phyloP scores from a whole-genome alignment of 2,888 invertebrate genomes.

The Drosophila suboccidentalis region DNA sequence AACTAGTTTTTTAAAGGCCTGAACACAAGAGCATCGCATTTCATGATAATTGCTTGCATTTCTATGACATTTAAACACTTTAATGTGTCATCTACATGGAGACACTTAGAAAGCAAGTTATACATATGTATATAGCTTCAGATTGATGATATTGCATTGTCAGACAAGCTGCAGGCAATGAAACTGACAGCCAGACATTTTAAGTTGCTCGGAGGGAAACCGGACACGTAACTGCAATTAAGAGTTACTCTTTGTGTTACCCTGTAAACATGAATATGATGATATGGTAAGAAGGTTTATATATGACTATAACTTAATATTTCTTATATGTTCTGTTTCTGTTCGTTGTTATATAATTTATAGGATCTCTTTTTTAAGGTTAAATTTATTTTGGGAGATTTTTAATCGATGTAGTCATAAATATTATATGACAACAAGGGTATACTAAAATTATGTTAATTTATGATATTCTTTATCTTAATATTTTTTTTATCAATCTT shows the following conservation, averaged over 20 bases:
- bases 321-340: not conserved
- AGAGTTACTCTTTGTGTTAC: conserved; percentile 34
- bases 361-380: no score
- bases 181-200: conserved; percentile 26
- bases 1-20: conserved; percentile 40
- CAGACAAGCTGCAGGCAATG: conserved; percentile 37
- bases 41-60: conserved; percentile 48
- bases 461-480: not conserved
- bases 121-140: conserved; percentile 5
- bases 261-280: conserved; percentile 3
- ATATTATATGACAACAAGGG: not conserved
- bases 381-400: no score
- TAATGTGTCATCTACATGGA: conserved; percentile 12
- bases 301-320: no score
- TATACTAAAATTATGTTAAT: not conserved
- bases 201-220: conserved; percentile 8
- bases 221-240: conserved; percentile 71
- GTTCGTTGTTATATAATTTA: not conserved
- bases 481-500: no score
- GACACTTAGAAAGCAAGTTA: conserved; percentile 1
- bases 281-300: no score
- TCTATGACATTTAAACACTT: conserved; percentile 35
- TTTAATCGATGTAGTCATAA: not conserved
- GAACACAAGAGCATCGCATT: conserved; percentile 39
- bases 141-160: conserved; percentile 21